phyloP scores from a whole-genome alignment of 2,113 vertebrate genomes.

The Strigops habroptila region DNA sequence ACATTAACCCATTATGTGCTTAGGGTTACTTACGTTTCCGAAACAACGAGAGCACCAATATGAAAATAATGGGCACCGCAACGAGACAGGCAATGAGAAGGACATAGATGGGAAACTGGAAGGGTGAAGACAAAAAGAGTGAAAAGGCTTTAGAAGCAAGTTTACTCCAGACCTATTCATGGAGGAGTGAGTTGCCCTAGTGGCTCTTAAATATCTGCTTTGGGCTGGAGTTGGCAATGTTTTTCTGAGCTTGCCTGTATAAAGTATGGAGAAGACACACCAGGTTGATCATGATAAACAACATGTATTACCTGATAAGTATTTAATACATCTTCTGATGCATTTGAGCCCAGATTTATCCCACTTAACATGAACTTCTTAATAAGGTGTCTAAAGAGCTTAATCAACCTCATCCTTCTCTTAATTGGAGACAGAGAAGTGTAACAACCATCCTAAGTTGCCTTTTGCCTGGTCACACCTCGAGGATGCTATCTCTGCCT shows the following conservation, averaged over 20 bases:
- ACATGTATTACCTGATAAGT: background rate
- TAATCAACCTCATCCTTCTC: background rate
- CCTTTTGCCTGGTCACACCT: background rate
- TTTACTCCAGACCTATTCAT: background rate
- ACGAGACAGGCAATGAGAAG: background rate
- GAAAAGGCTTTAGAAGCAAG: background rate
- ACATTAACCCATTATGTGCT: background rate
- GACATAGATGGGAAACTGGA: background rate
- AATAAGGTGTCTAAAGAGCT: background rate
- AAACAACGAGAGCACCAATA: background rate
- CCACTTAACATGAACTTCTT: background rate
- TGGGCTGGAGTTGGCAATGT: background rate
- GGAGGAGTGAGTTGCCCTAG: background rate
- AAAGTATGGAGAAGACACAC: background rate
- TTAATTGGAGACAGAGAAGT: background rate
- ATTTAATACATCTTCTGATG: background rate
- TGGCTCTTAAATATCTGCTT: background rate
- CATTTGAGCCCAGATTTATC: background rate
- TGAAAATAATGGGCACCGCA: background rate
- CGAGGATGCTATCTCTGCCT: background rate
- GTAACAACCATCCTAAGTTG: background rate
- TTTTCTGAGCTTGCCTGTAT: background rate
- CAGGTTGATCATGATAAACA: background rate
- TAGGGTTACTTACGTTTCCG: conserved; percentile 39
- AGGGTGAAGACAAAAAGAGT: background rate